Base-by-base conservation (phyloP, 2,888 invertebrate genomes). In the Dione vanillae region DNA sequence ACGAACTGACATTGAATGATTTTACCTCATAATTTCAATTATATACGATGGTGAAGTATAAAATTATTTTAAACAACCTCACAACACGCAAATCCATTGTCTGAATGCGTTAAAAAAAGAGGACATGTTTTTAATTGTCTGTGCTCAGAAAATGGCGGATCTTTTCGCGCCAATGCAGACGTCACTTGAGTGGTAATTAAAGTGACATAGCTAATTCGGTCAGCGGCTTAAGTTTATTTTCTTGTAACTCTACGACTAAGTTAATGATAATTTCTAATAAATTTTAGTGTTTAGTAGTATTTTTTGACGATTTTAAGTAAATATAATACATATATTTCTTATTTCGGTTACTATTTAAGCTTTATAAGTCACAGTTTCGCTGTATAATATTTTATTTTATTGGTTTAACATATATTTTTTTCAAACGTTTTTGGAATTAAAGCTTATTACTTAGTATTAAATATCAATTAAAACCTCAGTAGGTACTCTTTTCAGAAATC, bases 1-100 rank as follows among this genome's bases (percentile, higher is more conserved):
- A 45, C 52, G 14, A 12, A 14, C 61, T 71, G 71, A 62, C 67
- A 71, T 71, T 71, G 67, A 71, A 70, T 61, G 70, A 47, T 51
- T 70, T 61, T 66, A 61, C 66, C 61, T 61, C 40, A 19, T 67
- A 61, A 70, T 70, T 67, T 70, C 66, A 70, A 62, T 70, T 70
- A 66, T 54, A 70, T 56, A 16, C 66, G 54, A 69, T 62, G 52
- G 59, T 69, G 69, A 69, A 61, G 56, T 70, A 70, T 70, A 68
- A 73, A 73, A 75, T 75, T 75, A 73, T 73, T 67, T 69, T 58
- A 43, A 71, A 73, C 45, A 67, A 67, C 66, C 51, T 71, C 69
- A 71, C 43, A 74, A 71, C 79, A 80, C 79, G 78, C 82, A 77
- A 79, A 67, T 70, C 80, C 76, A 80, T 82, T 82, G 82, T 81